Evolutionary conservation across 1,140 invertebrate species (phyloP).

Genomic region (Bactericera cockerelli): DNA sequence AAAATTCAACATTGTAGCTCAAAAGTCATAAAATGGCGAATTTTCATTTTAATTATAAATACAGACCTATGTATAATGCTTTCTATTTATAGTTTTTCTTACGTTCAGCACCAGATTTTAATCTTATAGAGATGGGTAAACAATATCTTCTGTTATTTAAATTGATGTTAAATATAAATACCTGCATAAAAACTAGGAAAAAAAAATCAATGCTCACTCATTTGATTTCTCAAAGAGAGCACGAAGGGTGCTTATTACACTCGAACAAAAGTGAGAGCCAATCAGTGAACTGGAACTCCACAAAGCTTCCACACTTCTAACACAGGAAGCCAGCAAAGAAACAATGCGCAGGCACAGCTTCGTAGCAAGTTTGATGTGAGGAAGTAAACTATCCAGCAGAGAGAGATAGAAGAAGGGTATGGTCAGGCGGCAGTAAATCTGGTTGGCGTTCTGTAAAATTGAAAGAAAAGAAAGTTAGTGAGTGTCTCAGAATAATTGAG

Average conservation of each 20-base stretch:
- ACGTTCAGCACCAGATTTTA: too few species aligned
- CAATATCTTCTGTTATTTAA: too few species aligned
- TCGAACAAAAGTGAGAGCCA: not conserved
- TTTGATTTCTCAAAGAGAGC: not conserved
- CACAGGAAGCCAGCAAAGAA: not conserved
- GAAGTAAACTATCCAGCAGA: not conserved
- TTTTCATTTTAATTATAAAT: too few species aligned
- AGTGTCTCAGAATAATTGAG: too few species aligned
- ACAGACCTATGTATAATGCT: too few species aligned
- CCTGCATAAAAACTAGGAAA: too few species aligned
- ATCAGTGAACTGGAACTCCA: not conserved
- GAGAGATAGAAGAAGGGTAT: not conserved
- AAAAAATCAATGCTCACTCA: not conserved
- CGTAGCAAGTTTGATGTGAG: not conserved
- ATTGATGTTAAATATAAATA: too few species aligned
- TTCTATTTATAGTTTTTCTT: too few species aligned
- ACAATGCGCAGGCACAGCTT: not conserved
- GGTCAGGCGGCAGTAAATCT: not conserved
- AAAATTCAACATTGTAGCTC: too few species aligned
- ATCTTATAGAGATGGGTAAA: too few species aligned
- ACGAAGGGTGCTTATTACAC: not conserved
- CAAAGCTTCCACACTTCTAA: constrained; percentile 2
- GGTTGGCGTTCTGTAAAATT: not conserved
- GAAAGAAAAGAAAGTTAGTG: too few species aligned
- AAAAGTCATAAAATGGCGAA: too few species aligned